Evolutionary conservation across 2,888 invertebrate genomes (phyloP).

Genomic region (Timema cristinae): DNA sequence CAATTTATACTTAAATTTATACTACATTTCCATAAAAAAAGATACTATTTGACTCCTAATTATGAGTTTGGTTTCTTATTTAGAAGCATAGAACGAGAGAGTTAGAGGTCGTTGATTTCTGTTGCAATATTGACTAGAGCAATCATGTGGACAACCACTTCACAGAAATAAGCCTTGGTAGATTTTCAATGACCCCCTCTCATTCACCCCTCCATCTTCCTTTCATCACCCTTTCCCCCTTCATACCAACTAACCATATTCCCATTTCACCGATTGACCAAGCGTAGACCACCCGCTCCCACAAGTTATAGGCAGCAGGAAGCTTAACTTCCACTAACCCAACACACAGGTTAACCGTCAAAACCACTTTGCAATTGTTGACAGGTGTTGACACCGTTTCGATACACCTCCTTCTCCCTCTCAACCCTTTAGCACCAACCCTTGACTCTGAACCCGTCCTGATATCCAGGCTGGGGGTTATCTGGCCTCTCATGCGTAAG

Average conservation of each 20-base stretch:
- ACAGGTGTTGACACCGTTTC: constrained; percentile 27
- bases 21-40: no score
- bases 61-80: no score
- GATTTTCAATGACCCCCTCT: not conserved
- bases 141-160: constrained; percentile 9
- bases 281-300: not conserved
- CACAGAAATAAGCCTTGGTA: not conserved
- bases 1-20: no score
- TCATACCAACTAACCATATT: not conserved
- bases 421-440: no score
- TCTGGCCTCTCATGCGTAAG: no score
- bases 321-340: constrained; percentile 17
- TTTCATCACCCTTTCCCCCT: not conserved
- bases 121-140: not conserved
- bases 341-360: constrained; percentile 27
- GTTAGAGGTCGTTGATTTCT: not conserved
- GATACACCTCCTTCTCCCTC: constrained; percentile 20
- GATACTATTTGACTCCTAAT: no score
- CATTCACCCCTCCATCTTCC: not conserved
- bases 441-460: no score
- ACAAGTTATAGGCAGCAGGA: not conserved
- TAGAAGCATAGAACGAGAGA: no score
- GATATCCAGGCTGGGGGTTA: no score
- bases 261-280: constrained; percentile 12
- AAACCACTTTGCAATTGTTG: constrained; percentile 28